Base-by-base conservation (phyloP, 2,797 vertebrate genomes). In the Myiotriccus ornatus region DNA sequence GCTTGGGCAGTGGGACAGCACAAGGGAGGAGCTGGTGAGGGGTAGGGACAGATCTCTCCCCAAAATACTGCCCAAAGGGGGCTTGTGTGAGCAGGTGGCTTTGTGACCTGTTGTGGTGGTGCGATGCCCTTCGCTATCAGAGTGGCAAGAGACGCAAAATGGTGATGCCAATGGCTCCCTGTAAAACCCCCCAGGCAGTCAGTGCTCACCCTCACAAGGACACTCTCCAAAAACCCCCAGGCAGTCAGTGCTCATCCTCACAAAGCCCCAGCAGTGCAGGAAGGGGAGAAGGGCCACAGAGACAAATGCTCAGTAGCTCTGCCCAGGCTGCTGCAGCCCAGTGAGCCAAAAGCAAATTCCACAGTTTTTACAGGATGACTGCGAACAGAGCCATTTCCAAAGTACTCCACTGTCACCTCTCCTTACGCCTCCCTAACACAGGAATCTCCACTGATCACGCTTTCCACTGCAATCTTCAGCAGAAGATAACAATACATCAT, bases 91-190 rank as follows among this genome's bases (percentile, higher is more conserved):
- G 55, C 1, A 1, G 19, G 32, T 8, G 53, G 49, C 47, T 57
- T 23, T 50, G n/a, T n/a, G 16, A 82, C 30, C 25, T 11, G 0
- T 10, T 10, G 6, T 0, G 5, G 22, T 0, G 0, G 24, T 4
- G 7, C 3, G 8, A 46, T 19, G 55, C 41, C 46, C 50, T 8
- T 50, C 46, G 2, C 30, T 43, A 37, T 75, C 84, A 27, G 17
- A 5, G 16, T 22, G 13, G 3, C 39, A 37, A 34, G 43, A 43
- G 24, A 44, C 0, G 0, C 3, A 15, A 47, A 23, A 25, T 0
- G 0, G 6, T 2, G 37, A 43, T 15, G 74, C 21, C 0, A 0
- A 57, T 5, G 3, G 15, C 32, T 73, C 49, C 44, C 68, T 2
- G 5, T 15, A 14, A 32, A 60, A 60, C 3, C 23, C 14, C 19